Conservation (phyloP, 2,797 vertebrate genomes). For the Meriones psammophilus region DNA sequence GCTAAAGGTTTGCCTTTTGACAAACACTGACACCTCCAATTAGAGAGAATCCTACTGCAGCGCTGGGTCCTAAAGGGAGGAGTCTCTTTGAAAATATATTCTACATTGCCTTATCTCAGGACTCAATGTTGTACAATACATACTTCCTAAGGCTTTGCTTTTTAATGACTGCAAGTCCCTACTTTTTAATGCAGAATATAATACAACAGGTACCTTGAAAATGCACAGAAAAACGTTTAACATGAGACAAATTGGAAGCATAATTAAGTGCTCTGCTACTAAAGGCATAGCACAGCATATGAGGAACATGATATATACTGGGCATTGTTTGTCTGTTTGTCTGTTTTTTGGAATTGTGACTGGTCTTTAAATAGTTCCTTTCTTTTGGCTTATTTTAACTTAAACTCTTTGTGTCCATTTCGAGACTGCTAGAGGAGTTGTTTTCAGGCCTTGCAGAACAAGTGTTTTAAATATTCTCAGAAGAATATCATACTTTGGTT, state of each 20-base stretch:
- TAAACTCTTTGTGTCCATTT: neutral
- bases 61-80: neutral
- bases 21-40: neutral
- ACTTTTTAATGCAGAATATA: neutral
- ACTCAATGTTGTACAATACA: neutral
- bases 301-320: neutral
- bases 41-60: neutral
- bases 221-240: neutral
- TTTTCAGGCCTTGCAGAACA: neutral
- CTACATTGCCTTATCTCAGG: neutral
- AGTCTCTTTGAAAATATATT: neutral
- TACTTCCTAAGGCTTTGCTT: neutral
- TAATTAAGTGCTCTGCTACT: neutral
- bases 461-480: neutral
- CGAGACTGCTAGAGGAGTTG: neutral
- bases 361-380: neutral
- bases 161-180: neutral
- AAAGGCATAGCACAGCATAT: neutral
- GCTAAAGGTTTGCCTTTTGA: neutral
- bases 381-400: neutral
- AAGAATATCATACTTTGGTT: neutral
- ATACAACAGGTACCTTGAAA: neutral
- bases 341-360: neutral
- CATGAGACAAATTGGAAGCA: neutral
- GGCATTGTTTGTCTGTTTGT: too few species aligned